phyloP scores from a whole-genome alignment of 2,888 invertebrate species.

The Plagodis dolabraria region DNA sequence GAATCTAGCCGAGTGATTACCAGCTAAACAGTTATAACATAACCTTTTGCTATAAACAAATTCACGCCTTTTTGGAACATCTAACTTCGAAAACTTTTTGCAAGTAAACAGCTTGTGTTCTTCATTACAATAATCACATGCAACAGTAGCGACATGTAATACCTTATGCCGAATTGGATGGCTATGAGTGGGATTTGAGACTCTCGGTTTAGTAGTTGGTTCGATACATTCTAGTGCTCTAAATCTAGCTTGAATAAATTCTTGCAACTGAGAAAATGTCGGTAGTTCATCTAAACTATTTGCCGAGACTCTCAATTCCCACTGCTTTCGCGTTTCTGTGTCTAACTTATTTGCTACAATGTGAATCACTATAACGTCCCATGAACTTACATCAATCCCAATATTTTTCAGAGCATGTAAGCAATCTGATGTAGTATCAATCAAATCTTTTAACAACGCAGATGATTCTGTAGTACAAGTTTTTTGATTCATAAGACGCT shows the following conservation, averaged over 20 bases:
- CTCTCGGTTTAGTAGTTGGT: not conserved
- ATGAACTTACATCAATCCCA: not conserved
- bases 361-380: not conserved
- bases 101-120: not conserved
- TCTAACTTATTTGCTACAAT: not conserved
- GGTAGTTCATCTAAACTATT: not conserved
- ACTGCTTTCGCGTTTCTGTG: not conserved
- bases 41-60: not conserved
- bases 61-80: slow-evolving; percentile 30
- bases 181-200: not conserved
- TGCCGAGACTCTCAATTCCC: not conserved
- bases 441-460: not conserved
- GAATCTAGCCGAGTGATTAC: not conserved
- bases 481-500: no score
- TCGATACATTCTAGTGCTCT: not conserved
- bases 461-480: not conserved
- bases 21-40: not conserved
- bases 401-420: not conserved
- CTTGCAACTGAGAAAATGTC: not conserved
- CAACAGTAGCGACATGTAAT: not conserved
- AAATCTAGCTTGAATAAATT: not conserved
- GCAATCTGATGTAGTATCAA: not conserved
- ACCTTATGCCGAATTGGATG: not conserved
- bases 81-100: not conserved
- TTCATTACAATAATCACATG: not conserved